A percentile compares a stretch with the other conserved stretches of the same genome.
These are phyloP conservation scores for Hypsopygia costalis DNA, from an alignment of 2,888 invertebrate species.

Conservation along the genomic window DNA sequence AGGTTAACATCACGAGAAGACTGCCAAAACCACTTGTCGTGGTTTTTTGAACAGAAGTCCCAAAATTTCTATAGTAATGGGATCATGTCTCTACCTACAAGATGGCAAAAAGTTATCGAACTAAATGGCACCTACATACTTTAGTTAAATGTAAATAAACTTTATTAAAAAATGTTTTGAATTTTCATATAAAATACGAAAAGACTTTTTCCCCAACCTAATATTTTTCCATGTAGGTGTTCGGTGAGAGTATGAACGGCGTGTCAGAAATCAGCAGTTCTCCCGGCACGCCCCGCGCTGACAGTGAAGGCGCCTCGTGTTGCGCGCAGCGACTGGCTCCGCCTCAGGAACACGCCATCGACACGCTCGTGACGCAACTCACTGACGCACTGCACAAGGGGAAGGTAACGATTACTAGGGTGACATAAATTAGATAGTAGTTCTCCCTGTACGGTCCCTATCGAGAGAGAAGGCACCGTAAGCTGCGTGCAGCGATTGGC, in stretches of 20 bases:
- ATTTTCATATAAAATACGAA: no score
- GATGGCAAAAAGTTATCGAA: no score
- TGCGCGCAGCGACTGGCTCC: slow-evolving; percentile 46
- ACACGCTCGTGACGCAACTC: slow-evolving; percentile 65
- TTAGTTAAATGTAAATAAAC: no score
- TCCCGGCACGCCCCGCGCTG: slow-evolving; percentile 18
- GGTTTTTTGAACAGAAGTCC: no score
- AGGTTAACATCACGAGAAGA: no score
- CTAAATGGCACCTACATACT: no score
- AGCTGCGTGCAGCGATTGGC: slow-evolving; percentile 43
- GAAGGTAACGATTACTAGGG: no score
- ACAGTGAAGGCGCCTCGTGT: slow-evolving; percentile 24
- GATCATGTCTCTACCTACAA: no score
- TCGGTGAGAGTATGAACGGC: slow-evolving; percentile 44
- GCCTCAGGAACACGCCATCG: slow-evolving; percentile 74
- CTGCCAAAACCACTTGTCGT: no score
- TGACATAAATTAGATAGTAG: slow-evolving; percentile 21
- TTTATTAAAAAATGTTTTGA: no score
- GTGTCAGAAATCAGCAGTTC: slow-evolving; percentile 19
- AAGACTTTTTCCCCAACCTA: no score
- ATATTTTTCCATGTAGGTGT: slow-evolving; percentile 56
- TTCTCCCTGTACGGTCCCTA: slow-evolving; percentile 17
- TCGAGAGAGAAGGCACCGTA: slow-evolving; percentile 18
- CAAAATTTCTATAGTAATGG: no score
- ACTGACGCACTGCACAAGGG: slow-evolving; percentile 65